Evolutionary conservation across 2,113 vertebrate genomes (phyloP).

Genomic region (Hucho hucho): DNA sequence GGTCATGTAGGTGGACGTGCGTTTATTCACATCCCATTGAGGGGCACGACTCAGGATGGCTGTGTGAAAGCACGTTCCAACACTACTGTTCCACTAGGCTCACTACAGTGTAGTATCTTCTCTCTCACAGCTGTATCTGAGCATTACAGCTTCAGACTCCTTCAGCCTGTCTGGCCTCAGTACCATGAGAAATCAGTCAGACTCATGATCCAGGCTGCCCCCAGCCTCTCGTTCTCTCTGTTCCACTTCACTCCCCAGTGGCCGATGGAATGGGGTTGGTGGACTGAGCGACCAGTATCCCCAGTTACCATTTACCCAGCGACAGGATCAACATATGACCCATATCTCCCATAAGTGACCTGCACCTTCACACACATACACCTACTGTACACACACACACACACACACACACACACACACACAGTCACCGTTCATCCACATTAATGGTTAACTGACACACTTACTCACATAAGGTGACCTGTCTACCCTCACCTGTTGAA

Average conservation of each 20-base stretch:
- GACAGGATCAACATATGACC: background rate
- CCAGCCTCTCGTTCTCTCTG: background rate
- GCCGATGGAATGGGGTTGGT: too few species aligned
- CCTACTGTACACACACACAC: slow-evolving; percentile 1
- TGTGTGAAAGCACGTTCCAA: background rate
- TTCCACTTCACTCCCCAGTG: background rate
- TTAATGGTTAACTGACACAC: too few species aligned
- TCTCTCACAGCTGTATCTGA: background rate
- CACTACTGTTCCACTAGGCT: background rate
- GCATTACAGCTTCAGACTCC: background rate
- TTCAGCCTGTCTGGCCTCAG: background rate
- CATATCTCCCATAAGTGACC: background rate
- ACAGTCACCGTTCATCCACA: background rate
- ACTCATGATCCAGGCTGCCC: background rate
- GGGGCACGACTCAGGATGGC: background rate
- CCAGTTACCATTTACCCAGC: too few species aligned
- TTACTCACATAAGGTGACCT: too few species aligned
- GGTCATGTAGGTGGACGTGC: background rate
- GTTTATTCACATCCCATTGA: background rate
- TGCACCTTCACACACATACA: background rate
- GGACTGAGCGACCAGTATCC: too few species aligned
- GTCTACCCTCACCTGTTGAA: too few species aligned
- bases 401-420: background rate
- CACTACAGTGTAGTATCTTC: background rate
- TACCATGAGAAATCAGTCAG: background rate